Evolutionary conservation across 2,113 vertebrate species (phyloP).

Genomic region (Mandrillus leucophaeus): DNA sequence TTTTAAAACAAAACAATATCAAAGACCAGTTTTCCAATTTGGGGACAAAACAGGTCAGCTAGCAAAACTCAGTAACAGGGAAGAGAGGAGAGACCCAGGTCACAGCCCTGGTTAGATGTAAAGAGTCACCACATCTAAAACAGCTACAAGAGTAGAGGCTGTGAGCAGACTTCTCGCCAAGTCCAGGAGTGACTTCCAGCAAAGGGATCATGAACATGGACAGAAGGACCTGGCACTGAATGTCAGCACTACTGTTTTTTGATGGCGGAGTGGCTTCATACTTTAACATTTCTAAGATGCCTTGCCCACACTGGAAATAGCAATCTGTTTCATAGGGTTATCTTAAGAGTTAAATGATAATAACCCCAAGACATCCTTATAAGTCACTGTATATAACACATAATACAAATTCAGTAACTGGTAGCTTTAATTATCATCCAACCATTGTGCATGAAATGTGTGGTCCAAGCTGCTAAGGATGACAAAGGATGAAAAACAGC

Average conservation of each 20-base stretch:
- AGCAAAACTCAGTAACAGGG: neutral
- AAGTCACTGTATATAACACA: neutral
- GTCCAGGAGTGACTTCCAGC: neutral
- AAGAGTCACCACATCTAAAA: neutral
- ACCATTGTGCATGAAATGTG: neutral
- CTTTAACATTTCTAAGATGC: neutral
- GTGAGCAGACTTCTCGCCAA: neutral
- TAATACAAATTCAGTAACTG: neutral
- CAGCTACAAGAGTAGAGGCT: accelerated
- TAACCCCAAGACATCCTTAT: neutral
- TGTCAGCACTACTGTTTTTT: neutral
- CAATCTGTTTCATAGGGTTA: neutral
- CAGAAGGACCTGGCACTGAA: accelerated
- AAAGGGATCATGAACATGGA: neutral
- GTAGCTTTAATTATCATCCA: neutral
- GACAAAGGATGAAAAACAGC: neutral
- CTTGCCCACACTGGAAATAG: neutral
- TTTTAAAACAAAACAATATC: neutral
- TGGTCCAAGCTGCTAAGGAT: neutral
- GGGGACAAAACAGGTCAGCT: neutral
- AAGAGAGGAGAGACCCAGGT: neutral
- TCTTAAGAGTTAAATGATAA: neutral
- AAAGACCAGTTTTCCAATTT: neutral
- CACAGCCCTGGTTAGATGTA: neutral
- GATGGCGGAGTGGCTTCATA: no score